Evolutionary conservation across 2,888 invertebrate genomes (phyloP).

Genomic region (Elmis aenea): DNA sequence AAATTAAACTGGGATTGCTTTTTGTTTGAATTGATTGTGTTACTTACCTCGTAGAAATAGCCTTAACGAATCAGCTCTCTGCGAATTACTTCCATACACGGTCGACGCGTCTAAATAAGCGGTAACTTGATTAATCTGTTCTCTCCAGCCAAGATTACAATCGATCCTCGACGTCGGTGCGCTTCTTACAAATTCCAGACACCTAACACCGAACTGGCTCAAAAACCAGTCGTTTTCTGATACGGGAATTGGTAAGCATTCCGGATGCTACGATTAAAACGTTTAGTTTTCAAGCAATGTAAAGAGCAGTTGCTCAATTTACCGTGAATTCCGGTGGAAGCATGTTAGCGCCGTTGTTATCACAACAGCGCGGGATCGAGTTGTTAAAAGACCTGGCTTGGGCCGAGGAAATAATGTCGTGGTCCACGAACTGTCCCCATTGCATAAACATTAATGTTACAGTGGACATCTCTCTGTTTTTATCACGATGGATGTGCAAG

Average conservation of each 20-base stretch:
- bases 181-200: slow-evolving; percentile 78
- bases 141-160: slow-evolving; percentile 76
- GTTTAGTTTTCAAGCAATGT: background rate
- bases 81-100: slow-evolving; percentile 72
- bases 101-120: slow-evolving; percentile 78
- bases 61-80: slow-evolving; percentile 68
- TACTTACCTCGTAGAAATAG: too few species aligned
- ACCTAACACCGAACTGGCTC: slow-evolving; percentile 63
- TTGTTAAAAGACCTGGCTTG: slow-evolving; percentile 74
- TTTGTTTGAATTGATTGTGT: background rate
- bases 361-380: slow-evolving; percentile 73
- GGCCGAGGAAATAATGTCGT: slow-evolving; percentile 77
- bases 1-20: background rate
- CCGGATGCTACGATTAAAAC: slow-evolving; percentile 62
- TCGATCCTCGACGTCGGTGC: slow-evolving; percentile 75
- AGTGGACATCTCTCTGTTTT: slow-evolving; percentile 59
- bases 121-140: slow-evolving; percentile 81
- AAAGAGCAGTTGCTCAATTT: slow-evolving; percentile 27
- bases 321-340: slow-evolving; percentile 61
- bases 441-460: slow-evolving; percentile 81
- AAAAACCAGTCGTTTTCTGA: slow-evolving; percentile 69
- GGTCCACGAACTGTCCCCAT: slow-evolving; percentile 89
- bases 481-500: slow-evolving; percentile 59
- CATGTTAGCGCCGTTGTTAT: slow-evolving; percentile 55
- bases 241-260: slow-evolving; percentile 77